A percentile compares a stretch with the other conserved stretches of the same genome.
These are phyloP conservation scores for Ligdia adustata DNA, from an alignment of 2,888 invertebrate species.

Conservation along the genomic window DNA sequence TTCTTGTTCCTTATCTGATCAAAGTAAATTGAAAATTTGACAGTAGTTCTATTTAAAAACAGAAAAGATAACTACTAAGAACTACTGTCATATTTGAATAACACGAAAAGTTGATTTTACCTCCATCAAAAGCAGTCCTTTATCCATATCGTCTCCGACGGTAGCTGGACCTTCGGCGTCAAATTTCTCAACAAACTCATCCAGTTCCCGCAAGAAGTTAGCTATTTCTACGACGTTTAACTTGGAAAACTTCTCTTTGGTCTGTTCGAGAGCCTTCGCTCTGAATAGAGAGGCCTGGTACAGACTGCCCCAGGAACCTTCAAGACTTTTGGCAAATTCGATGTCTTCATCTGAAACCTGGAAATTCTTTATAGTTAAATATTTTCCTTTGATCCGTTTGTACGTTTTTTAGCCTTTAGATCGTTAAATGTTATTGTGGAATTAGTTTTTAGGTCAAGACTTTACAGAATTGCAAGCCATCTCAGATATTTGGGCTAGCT, in stretches of 20 bases:
- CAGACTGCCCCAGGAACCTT: constrained; percentile 88
- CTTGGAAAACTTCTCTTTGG: constrained; percentile 94
- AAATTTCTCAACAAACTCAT: constrained; percentile 89
- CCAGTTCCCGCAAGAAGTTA: constrained; percentile 85
- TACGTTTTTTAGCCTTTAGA: too few relatives aligned
- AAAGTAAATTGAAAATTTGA: too few relatives aligned
- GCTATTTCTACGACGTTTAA: constrained; percentile 90
- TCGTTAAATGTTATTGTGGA: too few relatives aligned
- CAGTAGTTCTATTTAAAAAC: too few relatives aligned
- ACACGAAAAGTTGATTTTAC: constrained; percentile 56
- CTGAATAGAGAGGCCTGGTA: constrained; percentile 88
- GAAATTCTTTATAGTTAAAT: too few relatives aligned
- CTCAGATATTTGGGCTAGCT: too few relatives aligned
- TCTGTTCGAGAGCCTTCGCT: constrained; percentile 87
- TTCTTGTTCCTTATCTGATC: too few relatives aligned
- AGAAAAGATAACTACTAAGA: too few relatives aligned
- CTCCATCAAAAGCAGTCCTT: constrained; percentile 88
- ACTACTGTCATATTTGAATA: too few relatives aligned
- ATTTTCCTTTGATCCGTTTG: too few relatives aligned
- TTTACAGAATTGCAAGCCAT: too few relatives aligned
- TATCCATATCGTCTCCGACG: constrained; percentile 90
- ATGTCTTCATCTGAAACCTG: constrained; percentile 83
- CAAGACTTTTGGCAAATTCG: constrained; percentile 83
- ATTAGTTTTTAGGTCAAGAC: too few relatives aligned
- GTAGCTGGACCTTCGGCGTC: constrained; percentile 91